Evolutionary conservation across 53 echinoderm and acorn worm genomes (phyloP).

Genomic region (Temnopleurus reevesii): DNA sequence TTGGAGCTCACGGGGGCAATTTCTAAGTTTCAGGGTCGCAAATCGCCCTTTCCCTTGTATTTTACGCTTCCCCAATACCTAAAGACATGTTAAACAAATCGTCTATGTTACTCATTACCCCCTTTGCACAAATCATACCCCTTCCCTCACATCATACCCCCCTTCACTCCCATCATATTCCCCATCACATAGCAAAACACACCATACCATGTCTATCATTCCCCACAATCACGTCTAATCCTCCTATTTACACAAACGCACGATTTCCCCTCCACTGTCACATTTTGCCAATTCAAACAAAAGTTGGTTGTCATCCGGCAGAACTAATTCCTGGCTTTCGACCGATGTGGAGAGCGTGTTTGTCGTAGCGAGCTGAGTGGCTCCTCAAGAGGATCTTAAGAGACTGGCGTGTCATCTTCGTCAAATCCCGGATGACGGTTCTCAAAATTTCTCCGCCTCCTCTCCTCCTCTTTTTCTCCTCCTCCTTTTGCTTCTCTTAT

Average conservation of each 20-base stretch:
- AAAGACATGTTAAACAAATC: too few species aligned
- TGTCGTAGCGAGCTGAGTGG: background rate
- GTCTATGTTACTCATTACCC: too few species aligned
- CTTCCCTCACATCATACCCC: too few species aligned
- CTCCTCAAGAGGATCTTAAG: background rate
- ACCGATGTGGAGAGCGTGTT: background rate
- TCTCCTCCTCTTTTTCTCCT: background rate
- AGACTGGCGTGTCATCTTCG: background rate
- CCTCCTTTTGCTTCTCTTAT: background rate
- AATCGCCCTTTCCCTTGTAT: too few species aligned
- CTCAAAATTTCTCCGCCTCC: background rate
- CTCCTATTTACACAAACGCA: background rate
- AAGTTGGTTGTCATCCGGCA: slow-evolving; percentile 6
- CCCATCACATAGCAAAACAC: too few species aligned
- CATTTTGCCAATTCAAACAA: slow-evolving; percentile 22
- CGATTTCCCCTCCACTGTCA: slow-evolving; percentile 13
- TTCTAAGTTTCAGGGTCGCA: too few species aligned
- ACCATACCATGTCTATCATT: slow-evolving; percentile 15
- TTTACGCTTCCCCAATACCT: too few species aligned
- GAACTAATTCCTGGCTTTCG: slow-evolving; percentile 36
- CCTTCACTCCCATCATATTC: too few species aligned
- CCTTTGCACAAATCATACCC: too few species aligned
- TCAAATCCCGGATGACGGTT: background rate
- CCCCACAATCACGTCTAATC: slow-evolving; percentile 18
- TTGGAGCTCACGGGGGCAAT: too few species aligned